A percentile compares a stretch with the other conserved stretches of the same genome.
These are phyloP conservation scores for Octonoba sinensis DNA, from an alignment of 2,888 invertebrate genomes.

Conservation along the genomic window DNA sequence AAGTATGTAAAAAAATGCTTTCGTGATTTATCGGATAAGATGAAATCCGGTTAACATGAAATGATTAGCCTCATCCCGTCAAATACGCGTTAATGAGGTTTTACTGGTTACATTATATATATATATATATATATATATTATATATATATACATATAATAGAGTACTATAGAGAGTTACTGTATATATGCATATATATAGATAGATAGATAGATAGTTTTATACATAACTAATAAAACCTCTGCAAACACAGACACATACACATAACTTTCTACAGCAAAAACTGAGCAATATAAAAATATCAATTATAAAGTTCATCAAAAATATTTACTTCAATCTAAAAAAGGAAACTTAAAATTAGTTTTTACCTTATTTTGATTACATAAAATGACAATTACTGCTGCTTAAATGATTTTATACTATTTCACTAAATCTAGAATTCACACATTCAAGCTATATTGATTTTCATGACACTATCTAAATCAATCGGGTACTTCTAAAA, in stretches of 20 bases:
- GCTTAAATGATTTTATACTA: too few relatives aligned
- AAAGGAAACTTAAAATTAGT: too few relatives aligned
- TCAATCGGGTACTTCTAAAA: too few relatives aligned
- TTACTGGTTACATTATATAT: not conserved
- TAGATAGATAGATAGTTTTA: not conserved
- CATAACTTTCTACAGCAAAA: not conserved
- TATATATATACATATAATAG: not conserved
- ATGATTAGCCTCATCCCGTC: not conserved
- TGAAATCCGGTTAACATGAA: too few relatives aligned
- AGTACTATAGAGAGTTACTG: not conserved
- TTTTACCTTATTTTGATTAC: too few relatives aligned
- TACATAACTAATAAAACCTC: not conserved
- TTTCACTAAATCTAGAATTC: too few relatives aligned
- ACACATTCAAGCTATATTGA: too few relatives aligned
- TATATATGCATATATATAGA: not conserved
- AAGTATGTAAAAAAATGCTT: not conserved
- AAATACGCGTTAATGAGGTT: not conserved
- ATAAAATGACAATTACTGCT: too few relatives aligned
- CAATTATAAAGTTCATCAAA: too few relatives aligned
- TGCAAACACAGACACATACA: not conserved
- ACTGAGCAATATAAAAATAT: too few relatives aligned
- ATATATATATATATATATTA: constrained; percentile 1
- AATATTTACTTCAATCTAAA: too few relatives aligned
- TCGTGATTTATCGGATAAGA: not conserved
- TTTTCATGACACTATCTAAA: too few relatives aligned